A percentile compares a stretch with the other conserved stretches of the same genome.
These are phyloP conservation scores for Thymelicus lineola DNA, from an alignment of 2,888 invertebrate genomes.

Conservation along the genomic window DNA sequence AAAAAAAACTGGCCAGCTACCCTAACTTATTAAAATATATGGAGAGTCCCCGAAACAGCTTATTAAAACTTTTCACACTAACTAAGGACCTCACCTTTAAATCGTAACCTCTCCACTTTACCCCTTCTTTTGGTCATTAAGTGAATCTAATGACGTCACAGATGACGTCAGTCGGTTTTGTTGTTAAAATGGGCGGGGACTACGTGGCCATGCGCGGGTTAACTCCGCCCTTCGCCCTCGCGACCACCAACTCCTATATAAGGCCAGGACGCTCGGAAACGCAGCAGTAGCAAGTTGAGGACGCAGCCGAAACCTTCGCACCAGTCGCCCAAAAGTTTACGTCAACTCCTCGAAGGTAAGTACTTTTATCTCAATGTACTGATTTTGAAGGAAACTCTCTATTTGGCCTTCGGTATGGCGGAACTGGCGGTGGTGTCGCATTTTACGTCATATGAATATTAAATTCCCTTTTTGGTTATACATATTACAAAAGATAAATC, in stretches of 20 bases:
- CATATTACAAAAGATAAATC: no score
- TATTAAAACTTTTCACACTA: constrained; percentile 9
- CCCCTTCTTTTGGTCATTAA: constrained; percentile 40
- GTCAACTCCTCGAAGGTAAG: constrained; percentile 71
- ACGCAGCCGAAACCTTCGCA: constrained; percentile 52
- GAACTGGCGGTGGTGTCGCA: no score
- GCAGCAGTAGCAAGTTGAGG: constrained; percentile 49
- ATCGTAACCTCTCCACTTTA: constrained; percentile 22
- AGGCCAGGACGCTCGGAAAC: constrained; percentile 50
- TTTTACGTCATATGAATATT: no score
- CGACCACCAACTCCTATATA: constrained; percentile 62
- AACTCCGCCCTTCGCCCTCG: constrained; percentile 67
- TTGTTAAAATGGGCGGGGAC: constrained; percentile 71
- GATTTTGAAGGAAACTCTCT: background rate
- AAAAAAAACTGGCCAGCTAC: no score
- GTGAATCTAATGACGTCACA: constrained; percentile 55
- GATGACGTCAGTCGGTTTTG: constrained; percentile 52
- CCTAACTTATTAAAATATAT: no score
- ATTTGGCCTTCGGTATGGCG: no score
- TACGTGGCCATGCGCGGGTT: constrained; percentile 54
- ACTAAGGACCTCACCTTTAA: constrained; percentile 9
- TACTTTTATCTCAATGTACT: constrained; percentile 42
- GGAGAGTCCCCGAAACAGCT: background rate
- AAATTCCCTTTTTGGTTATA: no score
- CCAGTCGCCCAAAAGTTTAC: constrained; percentile 66